Evolutionary conservation across 2,888 invertebrate genomes (phyloP).

Genomic region (Metellina segmentata): DNA sequence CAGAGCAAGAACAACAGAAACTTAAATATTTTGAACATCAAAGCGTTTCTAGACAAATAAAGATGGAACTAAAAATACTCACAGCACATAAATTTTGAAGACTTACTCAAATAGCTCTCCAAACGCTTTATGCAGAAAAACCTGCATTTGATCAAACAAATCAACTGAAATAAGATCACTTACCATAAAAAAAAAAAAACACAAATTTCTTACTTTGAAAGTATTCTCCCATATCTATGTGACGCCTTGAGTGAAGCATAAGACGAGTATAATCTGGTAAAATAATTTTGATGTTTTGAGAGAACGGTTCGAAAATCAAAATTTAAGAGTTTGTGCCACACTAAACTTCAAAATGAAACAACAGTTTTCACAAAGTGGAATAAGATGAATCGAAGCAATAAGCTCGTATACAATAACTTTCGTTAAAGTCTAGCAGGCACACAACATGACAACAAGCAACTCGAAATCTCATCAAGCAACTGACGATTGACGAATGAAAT

Average conservation of each 20-base stretch:
- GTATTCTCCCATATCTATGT: conserved; percentile 51
- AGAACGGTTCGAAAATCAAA: neutral
- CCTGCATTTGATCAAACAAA: too few relatives aligned
- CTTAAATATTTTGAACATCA: too few relatives aligned
- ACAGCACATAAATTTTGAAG: too few relatives aligned
- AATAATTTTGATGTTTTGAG: neutral
- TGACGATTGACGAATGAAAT: conserved; percentile 42
- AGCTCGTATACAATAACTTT: neutral
- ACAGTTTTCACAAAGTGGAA: too few relatives aligned
- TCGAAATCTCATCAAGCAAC: neutral
- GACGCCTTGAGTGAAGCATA: conserved; percentile 71
- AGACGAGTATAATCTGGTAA: conserved; percentile 16
- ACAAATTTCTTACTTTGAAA: conserved; percentile 41
- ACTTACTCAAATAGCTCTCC: too few relatives aligned
- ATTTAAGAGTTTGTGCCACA: neutral
- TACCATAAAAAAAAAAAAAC: too few relatives aligned
- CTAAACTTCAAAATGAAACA: too few relatives aligned
- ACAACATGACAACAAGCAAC: neutral
- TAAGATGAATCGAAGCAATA: neutral
- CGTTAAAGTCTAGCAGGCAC: neutral
- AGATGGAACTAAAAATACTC: too few relatives aligned
- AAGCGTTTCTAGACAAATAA: too few relatives aligned
- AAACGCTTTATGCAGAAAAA: too few relatives aligned
- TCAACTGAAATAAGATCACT: too few relatives aligned
- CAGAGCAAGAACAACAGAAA: too few relatives aligned